Base-by-base conservation (phyloP, 1,140 invertebrate species). In the Adoxophyes honmai region DNA sequence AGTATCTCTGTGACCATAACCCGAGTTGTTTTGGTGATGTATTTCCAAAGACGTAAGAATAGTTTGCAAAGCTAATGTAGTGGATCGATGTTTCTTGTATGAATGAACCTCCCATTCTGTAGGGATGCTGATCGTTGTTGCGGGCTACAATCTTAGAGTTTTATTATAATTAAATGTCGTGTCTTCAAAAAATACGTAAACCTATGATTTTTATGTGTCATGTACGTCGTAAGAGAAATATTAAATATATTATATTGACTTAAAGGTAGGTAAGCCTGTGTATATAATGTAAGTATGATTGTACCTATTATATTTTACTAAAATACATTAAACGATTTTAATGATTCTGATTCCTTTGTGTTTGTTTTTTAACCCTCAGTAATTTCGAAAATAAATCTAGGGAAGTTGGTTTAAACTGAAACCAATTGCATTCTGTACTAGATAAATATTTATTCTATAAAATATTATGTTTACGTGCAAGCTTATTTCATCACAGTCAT, bases 1-100 rank as follows among this genome's bases (percentile, higher is more conserved):
- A 76, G 62, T 77, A 74, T 78, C 66, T 80, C 72, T 81, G 83
- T 88, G 83, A 82, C 85, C 85, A 88, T 88, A 86, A 84, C 81
- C 70, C 70, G 73, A 77, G 77, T 71, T 77, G 75, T 87, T 84
- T 85, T 83, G 85, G 85, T 88, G 85, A 88, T 88, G 80, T 81
- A 77, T 82, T 88, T 86, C 85, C 85, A 88, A 88, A 88, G 86
- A 88, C 61, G 79, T 86, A 86, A 81, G 72, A 77, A 78, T 85
- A 88, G 76, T 88, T 80, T 80, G 52, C 77, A 75, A 79, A 74
- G 66, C 78, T 73, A 73, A 70, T 75, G 68, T 83, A 71, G 80
- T 74, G 80, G 67, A 74, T 70, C 60, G 63, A 70, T 69, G 60
- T 73, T 70, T 72, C 62, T 68, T 71, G 52, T 66, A 68, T 60